Evolutionary conservation across 2,888 invertebrate species (phyloP), one percentile per base, ranked within the genome.

Genomic region (Silvanus unidentatus): DNA sequence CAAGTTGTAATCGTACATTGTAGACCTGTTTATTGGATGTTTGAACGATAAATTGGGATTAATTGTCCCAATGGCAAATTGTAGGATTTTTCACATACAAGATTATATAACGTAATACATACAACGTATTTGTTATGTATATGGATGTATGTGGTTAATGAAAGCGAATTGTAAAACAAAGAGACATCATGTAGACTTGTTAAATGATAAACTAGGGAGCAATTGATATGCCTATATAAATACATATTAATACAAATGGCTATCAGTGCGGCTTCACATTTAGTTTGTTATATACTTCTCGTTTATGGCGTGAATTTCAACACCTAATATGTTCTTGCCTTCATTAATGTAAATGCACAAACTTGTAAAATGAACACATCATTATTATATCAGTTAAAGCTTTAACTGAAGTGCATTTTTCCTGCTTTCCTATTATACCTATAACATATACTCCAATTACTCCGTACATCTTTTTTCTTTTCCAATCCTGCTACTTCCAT

Each of bases 241-340:
- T 68, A 65, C 65, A 65, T 66, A 68, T 68, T 68, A 66, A 66
- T 68, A 68, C 64, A 66, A 66, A 68, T 65, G 62, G 64, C 61
- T 63, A 59, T 59, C 62, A 60, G 54, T 39, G 49, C 49, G 50
- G 30, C 41, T 37, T 45, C 46, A 50, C 50, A 53, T 53, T 48
- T 49, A 49, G 52, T 50, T 51, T 51, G 47, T 32, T n/a, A 8
- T 22, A 36, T 38, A 48, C 51, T 50, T 50, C n/a, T n/a, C 50
- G 53, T 53, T 55, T 52, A 55, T 44, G 55, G 46, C 55, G 44
- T 40, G 35, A 48, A 44, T 49, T 52, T 49, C 47, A 42, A 44
- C 50, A 42, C 53, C 54, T 57, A 57, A 57, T 57, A 57, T 52
- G 51, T 48, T 50, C 54, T 53, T 58, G 54, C 56, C 54, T 59